Conservation (phyloP, 2,113 vertebrate species). For the Capreolus pygargus region DNA sequence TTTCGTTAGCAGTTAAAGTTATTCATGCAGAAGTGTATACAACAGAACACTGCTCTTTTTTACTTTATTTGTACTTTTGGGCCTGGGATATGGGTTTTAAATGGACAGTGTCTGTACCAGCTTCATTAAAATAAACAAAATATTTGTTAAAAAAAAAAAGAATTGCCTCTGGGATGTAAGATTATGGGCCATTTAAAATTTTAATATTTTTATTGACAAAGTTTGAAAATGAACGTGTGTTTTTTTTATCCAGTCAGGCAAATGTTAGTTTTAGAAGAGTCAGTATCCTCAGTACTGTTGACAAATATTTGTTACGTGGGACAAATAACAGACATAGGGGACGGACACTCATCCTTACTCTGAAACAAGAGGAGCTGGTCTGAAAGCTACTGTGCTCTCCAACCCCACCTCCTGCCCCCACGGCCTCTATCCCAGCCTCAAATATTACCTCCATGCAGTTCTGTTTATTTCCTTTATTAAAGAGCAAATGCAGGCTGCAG, state of each 20-base stretch:
- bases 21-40: too few species aligned
- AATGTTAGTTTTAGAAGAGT: not conserved
- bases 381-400: not conserved
- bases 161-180: not conserved
- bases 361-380: not conserved
- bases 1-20: too few species aligned
- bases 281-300: not conserved
- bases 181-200: not conserved
- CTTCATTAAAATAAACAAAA: too few species aligned
- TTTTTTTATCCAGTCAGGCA: not conserved
- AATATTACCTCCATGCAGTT: not conserved
- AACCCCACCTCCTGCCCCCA: not conserved
- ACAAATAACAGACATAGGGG: not conserved
- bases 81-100: too few species aligned
- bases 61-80: too few species aligned
- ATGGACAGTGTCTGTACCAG: too few species aligned
- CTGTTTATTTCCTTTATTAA: slow-evolving; percentile 8
- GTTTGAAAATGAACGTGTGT: not conserved
- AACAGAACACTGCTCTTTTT: too few species aligned
- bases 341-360: not conserved
- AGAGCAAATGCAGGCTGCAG: not conserved
- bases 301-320: not conserved
- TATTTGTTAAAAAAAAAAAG: not conserved
- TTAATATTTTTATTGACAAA: slow-evolving; percentile 7
- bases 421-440: not conserved